These are phyloP conservation scores for Sinosuthora webbiana DNA, from an alignment of 2,113 vertebrate genomes.

Conservation along the genomic window DNA sequence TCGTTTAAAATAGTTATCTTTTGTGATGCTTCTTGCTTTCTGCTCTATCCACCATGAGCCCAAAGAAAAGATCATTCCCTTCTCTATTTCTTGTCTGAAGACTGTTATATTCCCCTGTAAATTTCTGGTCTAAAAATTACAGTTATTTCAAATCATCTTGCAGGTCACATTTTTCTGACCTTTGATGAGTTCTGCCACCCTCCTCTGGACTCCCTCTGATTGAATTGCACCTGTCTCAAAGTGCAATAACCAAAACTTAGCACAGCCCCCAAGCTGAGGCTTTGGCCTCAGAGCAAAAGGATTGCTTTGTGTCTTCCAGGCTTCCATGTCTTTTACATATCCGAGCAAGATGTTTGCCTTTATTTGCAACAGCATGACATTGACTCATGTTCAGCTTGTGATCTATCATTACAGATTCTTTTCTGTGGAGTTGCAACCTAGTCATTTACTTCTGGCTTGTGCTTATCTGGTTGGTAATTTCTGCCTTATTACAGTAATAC, in stretches of 20 bases:
- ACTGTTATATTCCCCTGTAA: neutral
- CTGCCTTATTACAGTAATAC: neutral
- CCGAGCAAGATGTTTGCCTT: neutral
- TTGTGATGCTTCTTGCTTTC: neutral
- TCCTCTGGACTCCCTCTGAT: neutral
- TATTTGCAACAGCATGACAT: conserved; percentile 5
- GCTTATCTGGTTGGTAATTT: neutral
- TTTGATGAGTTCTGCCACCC: neutral
- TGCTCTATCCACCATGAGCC: neutral
- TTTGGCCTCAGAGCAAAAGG: neutral
- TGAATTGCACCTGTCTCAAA: neutral
- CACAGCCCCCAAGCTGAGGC: neutral
- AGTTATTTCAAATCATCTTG: neutral
- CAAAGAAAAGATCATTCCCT: neutral
- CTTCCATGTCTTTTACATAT: neutral
- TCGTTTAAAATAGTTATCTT: neutral
- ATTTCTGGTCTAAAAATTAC: neutral
- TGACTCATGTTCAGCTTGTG: conserved; percentile 30
- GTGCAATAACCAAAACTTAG: neutral
- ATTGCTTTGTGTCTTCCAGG: neutral
- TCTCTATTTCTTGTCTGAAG: neutral
- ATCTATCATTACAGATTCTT: neutral
- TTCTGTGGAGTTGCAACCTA: neutral
- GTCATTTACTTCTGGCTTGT: neutral
- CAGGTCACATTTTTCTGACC: neutral